phyloP scores from a whole-genome alignment of 2,888 invertebrate genomes.

The Aporophyla nigra region DNA sequence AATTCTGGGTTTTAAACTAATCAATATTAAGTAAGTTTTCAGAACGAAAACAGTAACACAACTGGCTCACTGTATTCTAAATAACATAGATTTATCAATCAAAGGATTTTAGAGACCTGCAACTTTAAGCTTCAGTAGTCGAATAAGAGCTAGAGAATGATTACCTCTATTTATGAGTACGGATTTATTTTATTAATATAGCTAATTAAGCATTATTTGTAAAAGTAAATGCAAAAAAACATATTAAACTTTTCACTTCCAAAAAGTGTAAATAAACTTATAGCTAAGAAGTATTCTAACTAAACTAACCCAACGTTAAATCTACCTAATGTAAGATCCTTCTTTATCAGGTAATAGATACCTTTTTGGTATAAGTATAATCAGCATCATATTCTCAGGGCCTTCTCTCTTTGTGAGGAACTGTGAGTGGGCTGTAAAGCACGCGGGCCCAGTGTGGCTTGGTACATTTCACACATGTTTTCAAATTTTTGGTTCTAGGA shows the following conservation, averaged over 20 bases:
- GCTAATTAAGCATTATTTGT: background rate
- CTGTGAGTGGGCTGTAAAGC: too few species aligned
- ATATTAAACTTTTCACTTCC: background rate
- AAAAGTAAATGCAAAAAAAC: background rate
- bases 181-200: background rate
- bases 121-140: too few species aligned
- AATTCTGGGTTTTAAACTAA: background rate
- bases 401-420: too few species aligned
- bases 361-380: too few species aligned
- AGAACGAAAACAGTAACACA: background rate
- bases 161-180: too few species aligned
- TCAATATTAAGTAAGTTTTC: background rate
- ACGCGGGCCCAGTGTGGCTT: too few species aligned
- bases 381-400: too few species aligned
- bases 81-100: background rate
- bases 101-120: background rate
- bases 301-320: too few species aligned
- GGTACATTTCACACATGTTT: too few species aligned
- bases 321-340: background rate
- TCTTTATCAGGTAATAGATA: background rate
- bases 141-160: background rate
- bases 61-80: background rate
- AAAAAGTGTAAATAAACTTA: background rate
- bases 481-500: too few species aligned
- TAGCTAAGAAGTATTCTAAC: background rate